Conservation (phyloP, 2,888 invertebrate genomes). For the Neoitamus cyanurus region DNA sequence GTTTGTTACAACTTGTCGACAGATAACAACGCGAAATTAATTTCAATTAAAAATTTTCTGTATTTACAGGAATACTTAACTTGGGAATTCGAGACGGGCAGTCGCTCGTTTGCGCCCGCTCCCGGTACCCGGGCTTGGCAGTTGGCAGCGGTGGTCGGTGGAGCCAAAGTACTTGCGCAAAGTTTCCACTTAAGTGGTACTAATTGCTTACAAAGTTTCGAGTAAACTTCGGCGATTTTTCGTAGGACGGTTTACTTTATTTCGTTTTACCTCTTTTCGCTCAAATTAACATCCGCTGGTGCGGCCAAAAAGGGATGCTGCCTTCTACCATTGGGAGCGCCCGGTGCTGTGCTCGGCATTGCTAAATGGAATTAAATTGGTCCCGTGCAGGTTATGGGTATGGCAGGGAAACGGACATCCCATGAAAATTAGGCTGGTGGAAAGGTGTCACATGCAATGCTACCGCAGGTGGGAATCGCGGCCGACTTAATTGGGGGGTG, state of each 20-base stretch:
- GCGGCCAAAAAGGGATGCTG: not conserved
- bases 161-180: constrained; percentile 28
- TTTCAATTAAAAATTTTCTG: constrained; percentile 46
- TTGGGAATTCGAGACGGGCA: not conserved
- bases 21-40: constrained; percentile 43
- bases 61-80: constrained; percentile 36
- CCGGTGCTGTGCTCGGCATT: not conserved
- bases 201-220: constrained; percentile 36
- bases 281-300: constrained; percentile 20
- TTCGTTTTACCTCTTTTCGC: not conserved
- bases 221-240: constrained; percentile 33
- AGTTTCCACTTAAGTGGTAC: constrained; percentile 35
- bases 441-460: not conserved
- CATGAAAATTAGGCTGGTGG: not conserved
- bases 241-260: not conserved
- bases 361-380: not conserved
- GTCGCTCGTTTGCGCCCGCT: not conserved
- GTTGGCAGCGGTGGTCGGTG: not conserved
- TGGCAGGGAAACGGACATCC: not conserved
- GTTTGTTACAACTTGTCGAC: constrained; percentile 35
- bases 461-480: not conserved
- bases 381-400: not conserved
- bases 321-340: not conserved
- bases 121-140: not conserved
- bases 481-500: not conserved